phyloP scores from a whole-genome alignment of 1,140 invertebrate genomes.

The Atopsyche davidsoni region DNA sequence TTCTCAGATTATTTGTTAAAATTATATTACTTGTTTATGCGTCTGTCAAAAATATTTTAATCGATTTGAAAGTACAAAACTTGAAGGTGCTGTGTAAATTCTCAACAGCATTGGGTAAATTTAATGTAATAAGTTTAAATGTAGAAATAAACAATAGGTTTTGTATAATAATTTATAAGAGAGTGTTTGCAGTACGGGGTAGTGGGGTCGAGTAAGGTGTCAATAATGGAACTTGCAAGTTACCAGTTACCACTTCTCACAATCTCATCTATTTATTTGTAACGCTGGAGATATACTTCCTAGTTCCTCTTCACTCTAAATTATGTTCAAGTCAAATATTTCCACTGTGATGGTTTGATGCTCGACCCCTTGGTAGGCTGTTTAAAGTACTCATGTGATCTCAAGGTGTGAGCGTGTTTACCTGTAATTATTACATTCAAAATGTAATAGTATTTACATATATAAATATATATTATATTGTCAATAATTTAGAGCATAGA shows the following conservation, averaged over 20 bases:
- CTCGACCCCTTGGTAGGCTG: conserved; percentile 25
- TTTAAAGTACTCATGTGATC: conserved; percentile 31
- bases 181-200: conserved; percentile 21
- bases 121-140: conserved; percentile 29
- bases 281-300: too few relatives aligned
- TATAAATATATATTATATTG: conserved; percentile 26
- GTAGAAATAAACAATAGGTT: conserved; percentile 28
- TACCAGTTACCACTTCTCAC: conserved; percentile 14
- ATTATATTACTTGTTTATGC: conserved; percentile 31
- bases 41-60: conserved; percentile 31
- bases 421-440: conserved; percentile 31
- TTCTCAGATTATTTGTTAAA: conserved; percentile 32
- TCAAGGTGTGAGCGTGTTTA: conserved; percentile 31
- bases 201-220: conserved; percentile 19
- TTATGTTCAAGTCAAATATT: conserved; percentile 10
- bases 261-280: too few relatives aligned
- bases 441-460: conserved; percentile 29
- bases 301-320: too few relatives aligned
- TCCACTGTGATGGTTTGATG: conserved; percentile 7
- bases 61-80: conserved; percentile 32
- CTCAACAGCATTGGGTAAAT: conserved; percentile 31
- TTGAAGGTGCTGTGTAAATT: conserved; percentile 31
- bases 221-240: conserved; percentile 4
- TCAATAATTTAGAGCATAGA: conserved; percentile 29
- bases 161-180: conserved; percentile 26